Evolutionary conservation across 2,797 vertebrate species (phyloP).

Genomic region (Psittacula echo): DNA sequence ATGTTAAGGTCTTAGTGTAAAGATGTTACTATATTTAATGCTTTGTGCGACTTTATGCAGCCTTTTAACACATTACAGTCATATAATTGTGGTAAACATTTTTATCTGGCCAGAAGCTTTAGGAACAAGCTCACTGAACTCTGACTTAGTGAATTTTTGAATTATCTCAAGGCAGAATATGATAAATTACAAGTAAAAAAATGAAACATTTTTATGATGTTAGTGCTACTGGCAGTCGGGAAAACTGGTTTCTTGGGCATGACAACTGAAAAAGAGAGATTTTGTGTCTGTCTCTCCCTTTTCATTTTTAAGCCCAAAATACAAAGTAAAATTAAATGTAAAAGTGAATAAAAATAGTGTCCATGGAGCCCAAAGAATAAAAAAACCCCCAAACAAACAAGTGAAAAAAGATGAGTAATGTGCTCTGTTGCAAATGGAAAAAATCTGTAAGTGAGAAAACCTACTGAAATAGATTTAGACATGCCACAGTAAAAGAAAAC

Average conservation of each 20-base stretch:
- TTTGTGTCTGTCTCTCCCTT: not conserved
- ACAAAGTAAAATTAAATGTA: not conserved
- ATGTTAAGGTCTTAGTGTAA: not conserved
- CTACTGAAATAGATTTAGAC: not conserved
- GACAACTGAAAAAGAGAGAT: not conserved
- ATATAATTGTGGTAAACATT: conserved; percentile 13
- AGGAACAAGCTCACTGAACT: conserved; percentile 14
- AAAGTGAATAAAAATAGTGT: not conserved
- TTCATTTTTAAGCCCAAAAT: not conserved
- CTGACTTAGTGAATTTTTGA: conserved; percentile 45
- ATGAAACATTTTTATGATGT: conserved; percentile 9
- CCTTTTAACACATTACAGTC: not conserved
- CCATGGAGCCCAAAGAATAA: not conserved
- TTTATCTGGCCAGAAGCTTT: conserved; percentile 26
- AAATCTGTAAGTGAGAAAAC: not conserved
- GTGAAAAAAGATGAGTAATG: not conserved
- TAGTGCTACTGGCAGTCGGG: conserved; percentile 12
- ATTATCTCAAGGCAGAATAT: conserved; percentile 21
- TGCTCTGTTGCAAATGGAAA: not conserved
- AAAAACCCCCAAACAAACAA: not conserved
- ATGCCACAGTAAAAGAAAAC: not conserved
- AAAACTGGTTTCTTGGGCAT: conserved; percentile 1
- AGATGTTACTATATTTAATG: not conserved
- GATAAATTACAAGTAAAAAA: conserved; percentile 52
- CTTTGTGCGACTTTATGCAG: not conserved